A percentile compares a stretch with the other conserved stretches of the same genome.
Evolutionary conservation across 2,888 invertebrate genomes (phyloP).

Genomic region (Meandrusa payeni): DNA sequence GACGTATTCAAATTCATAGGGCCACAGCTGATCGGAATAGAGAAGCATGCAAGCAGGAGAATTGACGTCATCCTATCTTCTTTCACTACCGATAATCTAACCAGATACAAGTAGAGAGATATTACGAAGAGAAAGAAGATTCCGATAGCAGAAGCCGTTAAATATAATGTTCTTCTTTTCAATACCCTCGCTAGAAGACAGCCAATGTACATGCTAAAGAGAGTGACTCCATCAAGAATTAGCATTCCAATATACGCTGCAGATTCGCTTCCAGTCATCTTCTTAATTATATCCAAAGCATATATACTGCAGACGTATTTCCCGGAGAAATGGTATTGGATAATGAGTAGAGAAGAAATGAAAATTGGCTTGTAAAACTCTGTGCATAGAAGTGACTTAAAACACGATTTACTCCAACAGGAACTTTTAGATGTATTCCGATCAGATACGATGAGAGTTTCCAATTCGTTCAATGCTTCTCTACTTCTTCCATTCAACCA

Average conservation of each 20-base stretch:
- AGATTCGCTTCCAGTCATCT: constrained; percentile 45
- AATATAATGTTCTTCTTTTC: constrained; percentile 40
- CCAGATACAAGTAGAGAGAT: constrained; percentile 49
- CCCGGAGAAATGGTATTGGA: constrained; percentile 48
- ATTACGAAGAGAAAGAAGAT: constrained; percentile 46
- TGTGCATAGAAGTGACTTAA: neutral
- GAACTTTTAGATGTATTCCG: neutral
- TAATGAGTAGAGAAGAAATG: constrained; percentile 40
- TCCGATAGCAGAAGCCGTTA: constrained; percentile 42
- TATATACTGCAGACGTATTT: constrained; percentile 49
- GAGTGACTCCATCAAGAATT: constrained; percentile 55
- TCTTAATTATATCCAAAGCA: constrained; percentile 46
- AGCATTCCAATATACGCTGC: constrained; percentile 54
- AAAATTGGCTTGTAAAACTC: constrained; percentile 46
- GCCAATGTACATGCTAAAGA: constrained; percentile 37
- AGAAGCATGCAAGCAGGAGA: constrained; percentile 41
- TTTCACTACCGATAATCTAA: constrained; percentile 30
- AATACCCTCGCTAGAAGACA: constrained; percentile 32
- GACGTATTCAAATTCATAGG: constrained; percentile 42
- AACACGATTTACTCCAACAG: constrained; percentile 1
- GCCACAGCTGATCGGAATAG: constrained; percentile 41
- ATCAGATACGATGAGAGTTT: constrained; percentile 34
- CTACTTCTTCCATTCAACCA: constrained; percentile 44
- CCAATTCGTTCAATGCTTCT: constrained; percentile 41
- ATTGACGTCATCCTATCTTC: constrained; percentile 40